These are phyloP conservation scores for Leucoma salicis DNA, from an alignment of 2,888 invertebrate species.

Conservation along the genomic window DNA sequence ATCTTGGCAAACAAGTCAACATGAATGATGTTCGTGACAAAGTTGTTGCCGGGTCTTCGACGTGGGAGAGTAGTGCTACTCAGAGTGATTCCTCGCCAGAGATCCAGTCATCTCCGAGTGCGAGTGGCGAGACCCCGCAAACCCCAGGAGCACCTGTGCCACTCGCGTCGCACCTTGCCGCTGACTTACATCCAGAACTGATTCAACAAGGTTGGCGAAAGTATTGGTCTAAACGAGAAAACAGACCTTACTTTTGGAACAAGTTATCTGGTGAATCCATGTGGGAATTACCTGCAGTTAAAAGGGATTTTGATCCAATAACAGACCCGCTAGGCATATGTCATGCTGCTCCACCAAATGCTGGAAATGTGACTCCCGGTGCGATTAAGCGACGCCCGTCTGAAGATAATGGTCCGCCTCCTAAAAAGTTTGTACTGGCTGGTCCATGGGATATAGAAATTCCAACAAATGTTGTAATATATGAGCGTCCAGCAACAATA, in stretches of 20 bases:
- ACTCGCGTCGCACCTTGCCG: slow-evolving; percentile 69
- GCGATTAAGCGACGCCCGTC: slow-evolving; percentile 89
- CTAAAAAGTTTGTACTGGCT: slow-evolving; percentile 92
- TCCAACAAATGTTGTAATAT: slow-evolving; percentile 94
- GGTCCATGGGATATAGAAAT: slow-evolving; percentile 98
- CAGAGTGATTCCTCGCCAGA: slow-evolving; percentile 74
- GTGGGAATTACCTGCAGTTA: slow-evolving; percentile 96
- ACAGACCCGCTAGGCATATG: slow-evolving; percentile 95
- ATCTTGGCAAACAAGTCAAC: slow-evolving; percentile 40
- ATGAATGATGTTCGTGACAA: slow-evolving; percentile 81
- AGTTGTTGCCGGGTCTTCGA: slow-evolving; percentile 73
- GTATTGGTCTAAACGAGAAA: slow-evolving; percentile 98
- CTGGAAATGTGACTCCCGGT: slow-evolving; percentile 77
- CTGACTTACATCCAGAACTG: slow-evolving; percentile 74
- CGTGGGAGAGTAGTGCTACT: slow-evolving; percentile 66
- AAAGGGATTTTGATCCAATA: slow-evolving; percentile 93
- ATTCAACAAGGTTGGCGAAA: slow-evolving; percentile 96
- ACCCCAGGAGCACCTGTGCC: slow-evolving; percentile 83
- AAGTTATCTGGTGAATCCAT: slow-evolving; percentile 97
- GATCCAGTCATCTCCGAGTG: slow-evolving; percentile 68
- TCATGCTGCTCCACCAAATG: slow-evolving; percentile 69
- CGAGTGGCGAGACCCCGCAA: slow-evolving; percentile 75
- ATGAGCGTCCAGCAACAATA: slow-evolving; percentile 92
- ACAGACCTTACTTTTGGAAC: slow-evolving; percentile 98
- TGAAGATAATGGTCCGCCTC: slow-evolving; percentile 89